Conservation (phyloP, 2,797 vertebrate species). For the Lagodon rhomboides region DNA sequence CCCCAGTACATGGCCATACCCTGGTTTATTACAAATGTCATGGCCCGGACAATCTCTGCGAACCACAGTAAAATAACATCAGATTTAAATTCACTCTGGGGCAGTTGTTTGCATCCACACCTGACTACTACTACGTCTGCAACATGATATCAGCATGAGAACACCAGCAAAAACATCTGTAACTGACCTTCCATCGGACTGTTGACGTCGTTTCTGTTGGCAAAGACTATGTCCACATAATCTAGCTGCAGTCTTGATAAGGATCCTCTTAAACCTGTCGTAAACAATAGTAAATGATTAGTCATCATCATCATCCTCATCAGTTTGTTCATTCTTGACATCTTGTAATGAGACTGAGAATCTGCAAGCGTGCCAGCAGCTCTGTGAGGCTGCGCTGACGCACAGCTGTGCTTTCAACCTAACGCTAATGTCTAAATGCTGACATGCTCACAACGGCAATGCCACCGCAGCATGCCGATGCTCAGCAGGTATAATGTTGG, state of each 20-base stretch:
- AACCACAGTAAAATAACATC: constrained; percentile 2
- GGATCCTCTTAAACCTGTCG: constrained; percentile 87
- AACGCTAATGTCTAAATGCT: neutral
- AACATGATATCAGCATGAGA: neutral
- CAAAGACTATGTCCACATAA: constrained; percentile 94
- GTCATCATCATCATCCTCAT: constrained; percentile 7
- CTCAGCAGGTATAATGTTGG: neutral
- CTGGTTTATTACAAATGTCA: constrained; percentile 99
- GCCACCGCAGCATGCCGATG: no score
- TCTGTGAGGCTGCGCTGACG: neutral
- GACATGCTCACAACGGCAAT: neutral
- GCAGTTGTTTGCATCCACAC: neutral
- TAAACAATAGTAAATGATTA: constrained; percentile 6
- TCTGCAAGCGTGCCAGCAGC: neutral
- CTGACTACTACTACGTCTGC: neutral
- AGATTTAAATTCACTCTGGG: neutral
- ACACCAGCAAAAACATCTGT: neutral
- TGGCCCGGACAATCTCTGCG: constrained; percentile 96
- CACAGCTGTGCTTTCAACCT: neutral
- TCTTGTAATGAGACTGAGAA: neutral
- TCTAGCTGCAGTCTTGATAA: constrained; percentile 92
- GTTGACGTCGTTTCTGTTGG: constrained; percentile 92
- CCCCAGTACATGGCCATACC: constrained; percentile 99
- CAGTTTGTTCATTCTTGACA: neutral
- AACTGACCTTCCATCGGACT: constrained; percentile 93